Conservation (phyloP, 2,888 invertebrate genomes). For the Helobdella robusta region DNA sequence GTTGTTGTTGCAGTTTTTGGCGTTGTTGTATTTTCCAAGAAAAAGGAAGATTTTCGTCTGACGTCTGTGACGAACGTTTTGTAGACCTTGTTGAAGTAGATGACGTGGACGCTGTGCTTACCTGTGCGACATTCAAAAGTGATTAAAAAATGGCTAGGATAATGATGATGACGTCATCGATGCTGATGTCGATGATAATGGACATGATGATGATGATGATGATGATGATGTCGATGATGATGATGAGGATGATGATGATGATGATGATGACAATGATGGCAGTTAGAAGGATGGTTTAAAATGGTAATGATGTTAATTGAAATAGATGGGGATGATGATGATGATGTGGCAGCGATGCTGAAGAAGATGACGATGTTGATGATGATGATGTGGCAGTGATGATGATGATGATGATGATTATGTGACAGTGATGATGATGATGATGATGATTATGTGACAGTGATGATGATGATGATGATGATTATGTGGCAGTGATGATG, state of each 20-base stretch:
- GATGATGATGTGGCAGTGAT: not conserved
- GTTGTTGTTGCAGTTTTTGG: too few species aligned
- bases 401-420: slow-evolving; percentile 9
- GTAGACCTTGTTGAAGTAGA: too few species aligned
- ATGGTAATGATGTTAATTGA: too few species aligned
- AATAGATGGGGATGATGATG: slow-evolving; percentile 4
- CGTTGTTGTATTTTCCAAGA: too few species aligned
- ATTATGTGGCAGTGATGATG: not conserved
- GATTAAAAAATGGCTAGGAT: too few species aligned
- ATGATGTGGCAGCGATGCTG: slow-evolving; percentile 5
- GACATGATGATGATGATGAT: not conserved
- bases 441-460: not conserved
- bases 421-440: slow-evolving; percentile 3
- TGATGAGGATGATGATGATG: slow-evolving; percentile 7
- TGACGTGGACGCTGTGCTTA: too few species aligned
- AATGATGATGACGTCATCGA: not conserved
- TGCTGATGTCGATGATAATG: slow-evolving; percentile 5
- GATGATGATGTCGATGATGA: slow-evolving; percentile 6
- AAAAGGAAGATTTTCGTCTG: too few species aligned
- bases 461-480: not conserved
- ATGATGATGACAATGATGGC: slow-evolving; percentile 3
- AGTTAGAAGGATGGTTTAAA: too few species aligned
- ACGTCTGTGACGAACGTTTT: too few species aligned
- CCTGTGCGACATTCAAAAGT: too few species aligned
- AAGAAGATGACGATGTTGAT: not conserved